Evolutionary conservation across 1,140 invertebrate species (phyloP).

Genomic region (Drosophila lacteicornis): DNA sequence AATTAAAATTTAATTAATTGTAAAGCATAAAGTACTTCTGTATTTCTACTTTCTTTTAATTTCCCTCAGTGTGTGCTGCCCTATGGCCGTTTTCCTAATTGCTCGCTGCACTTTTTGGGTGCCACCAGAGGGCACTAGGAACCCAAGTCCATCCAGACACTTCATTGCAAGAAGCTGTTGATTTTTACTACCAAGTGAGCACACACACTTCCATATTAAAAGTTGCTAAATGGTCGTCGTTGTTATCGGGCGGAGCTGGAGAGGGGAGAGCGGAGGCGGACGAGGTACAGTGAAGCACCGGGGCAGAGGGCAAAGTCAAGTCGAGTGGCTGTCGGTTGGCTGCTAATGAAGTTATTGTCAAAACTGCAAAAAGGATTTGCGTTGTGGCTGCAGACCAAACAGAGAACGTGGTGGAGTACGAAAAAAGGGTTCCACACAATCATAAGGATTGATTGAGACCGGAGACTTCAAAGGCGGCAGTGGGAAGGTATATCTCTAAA

Average conservation of each 20-base stretch:
- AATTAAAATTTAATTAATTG: not conserved
- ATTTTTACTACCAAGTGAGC: slow-evolving; percentile 56
- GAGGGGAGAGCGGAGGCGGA: too few relatives aligned
- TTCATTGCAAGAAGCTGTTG: slow-evolving; percentile 42
- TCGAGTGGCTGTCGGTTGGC: slow-evolving; percentile 47
- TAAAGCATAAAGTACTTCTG: not conserved
- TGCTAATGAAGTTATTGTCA: slow-evolving; percentile 68
- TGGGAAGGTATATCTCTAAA: not conserved
- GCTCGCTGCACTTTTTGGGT: slow-evolving; percentile 64
- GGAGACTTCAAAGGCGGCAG: not conserved
- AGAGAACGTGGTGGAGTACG: slow-evolving; percentile 1
- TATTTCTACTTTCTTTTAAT: not conserved
- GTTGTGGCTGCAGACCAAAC: slow-evolving; percentile 10
- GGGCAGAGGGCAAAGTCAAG: slow-evolving; percentile 34
- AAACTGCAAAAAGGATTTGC: slow-evolving; percentile 41
- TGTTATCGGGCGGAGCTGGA: not conserved
- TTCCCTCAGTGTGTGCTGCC: slow-evolving; percentile 14
- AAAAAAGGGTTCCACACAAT: not conserved
- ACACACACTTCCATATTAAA: slow-evolving; percentile 54
- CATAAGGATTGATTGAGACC: not conserved
- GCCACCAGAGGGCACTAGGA: slow-evolving; percentile 6
- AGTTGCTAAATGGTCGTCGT: slow-evolving; percentile 37
- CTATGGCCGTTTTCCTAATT: slow-evolving; percentile 55
- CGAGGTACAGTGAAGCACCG: slow-evolving; percentile 14
- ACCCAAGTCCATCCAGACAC: slow-evolving; percentile 36